Percentiles rank a stretch among this genome's conserved stretches.
Evolutionary conservation across 2,888 invertebrate species (phyloP).

Genomic region (Eupithecia centaureata): DNA sequence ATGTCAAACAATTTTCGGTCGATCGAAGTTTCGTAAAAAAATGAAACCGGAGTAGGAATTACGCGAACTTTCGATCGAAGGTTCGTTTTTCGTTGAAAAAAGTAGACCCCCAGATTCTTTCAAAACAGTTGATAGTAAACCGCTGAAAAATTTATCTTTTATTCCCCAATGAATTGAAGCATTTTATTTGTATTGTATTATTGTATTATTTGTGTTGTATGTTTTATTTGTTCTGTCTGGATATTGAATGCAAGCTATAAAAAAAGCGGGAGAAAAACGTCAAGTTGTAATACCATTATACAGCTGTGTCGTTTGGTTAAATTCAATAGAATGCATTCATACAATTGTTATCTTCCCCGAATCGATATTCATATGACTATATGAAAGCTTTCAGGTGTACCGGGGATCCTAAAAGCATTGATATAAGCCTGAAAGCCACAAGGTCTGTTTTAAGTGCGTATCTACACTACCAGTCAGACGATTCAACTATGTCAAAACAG

Average conservation of each 20-base stretch:
- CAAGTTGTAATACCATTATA: background rate
- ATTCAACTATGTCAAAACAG: background rate
- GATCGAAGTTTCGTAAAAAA: too few species aligned
- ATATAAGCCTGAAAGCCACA: constrained; percentile 7
- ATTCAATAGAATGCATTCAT: constrained; percentile 30
- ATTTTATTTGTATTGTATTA: too few species aligned
- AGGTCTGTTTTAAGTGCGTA: constrained; percentile 6
- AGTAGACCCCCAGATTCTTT: too few species aligned
- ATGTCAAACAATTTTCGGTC: too few species aligned
- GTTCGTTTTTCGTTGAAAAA: too few species aligned
- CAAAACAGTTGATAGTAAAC: background rate
- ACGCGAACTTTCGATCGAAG: too few species aligned
- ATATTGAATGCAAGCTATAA: background rate
- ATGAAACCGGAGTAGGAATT: too few species aligned
- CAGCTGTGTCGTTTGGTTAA: background rate
- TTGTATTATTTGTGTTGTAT: too few species aligned
- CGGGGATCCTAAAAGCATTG: constrained; percentile 6
- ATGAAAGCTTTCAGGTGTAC: constrained; percentile 32
- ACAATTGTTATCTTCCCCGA: constrained; percentile 22
- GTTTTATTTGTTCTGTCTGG: background rate
- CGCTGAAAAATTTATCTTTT: background rate
- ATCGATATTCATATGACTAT: constrained; percentile 31
- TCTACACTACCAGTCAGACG: background rate
- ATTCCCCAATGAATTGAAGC: background rate
- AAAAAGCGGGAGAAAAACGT: background rate